Percentiles rank a stretch among this genome's conserved stretches.
Conservation (phyloP, 1,140 invertebrate genomes). For the Orchesella cincta region DNA sequence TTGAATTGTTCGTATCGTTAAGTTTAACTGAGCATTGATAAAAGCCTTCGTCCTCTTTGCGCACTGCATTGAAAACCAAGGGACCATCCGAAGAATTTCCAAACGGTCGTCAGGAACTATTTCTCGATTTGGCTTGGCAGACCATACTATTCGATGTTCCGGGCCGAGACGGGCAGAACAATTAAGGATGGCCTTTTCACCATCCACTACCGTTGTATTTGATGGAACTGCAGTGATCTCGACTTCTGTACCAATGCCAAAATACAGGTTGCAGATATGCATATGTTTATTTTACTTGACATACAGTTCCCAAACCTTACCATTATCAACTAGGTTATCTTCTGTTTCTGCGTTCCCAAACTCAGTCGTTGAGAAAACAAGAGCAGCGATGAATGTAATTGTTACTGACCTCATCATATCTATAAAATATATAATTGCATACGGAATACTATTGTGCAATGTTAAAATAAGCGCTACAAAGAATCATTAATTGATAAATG, state of each 20-base stretch:
- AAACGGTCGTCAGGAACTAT: conserved; percentile 40
- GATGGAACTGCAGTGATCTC: conserved; percentile 35
- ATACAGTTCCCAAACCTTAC: too few species aligned
- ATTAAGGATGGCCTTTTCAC: conserved; percentile 37
- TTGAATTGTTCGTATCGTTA: conserved; percentile 42
- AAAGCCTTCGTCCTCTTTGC: conserved; percentile 47
- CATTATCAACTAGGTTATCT: neutral
- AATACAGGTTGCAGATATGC: too few species aligned
- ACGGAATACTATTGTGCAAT: too few species aligned
- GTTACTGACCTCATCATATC: too few species aligned
- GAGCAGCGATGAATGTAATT: neutral
- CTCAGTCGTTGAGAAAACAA: neutral
- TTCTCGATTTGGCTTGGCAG: conserved; percentile 42
- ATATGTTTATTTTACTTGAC: too few species aligned
- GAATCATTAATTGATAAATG: too few species aligned
- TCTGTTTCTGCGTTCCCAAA: neutral
- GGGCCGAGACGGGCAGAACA: conserved; percentile 30
- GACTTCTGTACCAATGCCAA: neutral
- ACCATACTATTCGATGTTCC: conserved; percentile 31
- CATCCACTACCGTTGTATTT: conserved; percentile 39
- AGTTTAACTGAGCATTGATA: conserved; percentile 47
- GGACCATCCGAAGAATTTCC: conserved; percentile 40
- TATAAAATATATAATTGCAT: too few species aligned
- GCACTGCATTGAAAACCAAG: conserved; percentile 39
- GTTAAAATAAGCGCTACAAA: too few species aligned